A percentile compares a stretch with the other conserved stretches of the same genome.
phyloP scores from a whole-genome alignment of 1,140 invertebrate genomes.

The Carcinoscorpius rotundicauda region DNA sequence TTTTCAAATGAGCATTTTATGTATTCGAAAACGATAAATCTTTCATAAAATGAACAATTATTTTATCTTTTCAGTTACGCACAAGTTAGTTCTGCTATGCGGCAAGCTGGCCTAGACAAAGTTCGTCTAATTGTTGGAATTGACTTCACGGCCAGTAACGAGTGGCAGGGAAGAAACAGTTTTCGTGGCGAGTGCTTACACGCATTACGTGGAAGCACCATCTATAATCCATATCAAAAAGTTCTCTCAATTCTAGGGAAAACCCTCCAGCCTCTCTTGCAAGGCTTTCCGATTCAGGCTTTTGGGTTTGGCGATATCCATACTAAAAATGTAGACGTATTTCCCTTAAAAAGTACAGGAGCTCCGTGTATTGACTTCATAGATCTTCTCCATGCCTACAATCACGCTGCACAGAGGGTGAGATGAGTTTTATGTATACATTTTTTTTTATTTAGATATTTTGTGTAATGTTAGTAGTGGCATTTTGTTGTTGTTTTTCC shows the following conservation, averaged over 20 bases:
- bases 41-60: too few relatives aligned
- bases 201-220: conserved; percentile 12
- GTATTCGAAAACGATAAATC: too few relatives aligned
- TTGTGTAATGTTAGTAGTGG: too few relatives aligned
- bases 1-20: too few relatives aligned
- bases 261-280: conserved; percentile 12
- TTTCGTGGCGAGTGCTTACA: conserved; percentile 30
- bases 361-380: conserved; percentile 7
- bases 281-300: conserved; percentile 12
- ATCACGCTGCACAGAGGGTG: conserved; percentile 15
- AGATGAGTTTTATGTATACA: background rate
- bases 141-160: conserved; percentile 43
- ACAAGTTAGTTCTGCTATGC: conserved; percentile 32
- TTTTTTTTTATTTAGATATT: background rate
- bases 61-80: conserved; percentile 21
- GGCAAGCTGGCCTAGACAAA: conserved; percentile 29
- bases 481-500: too few relatives aligned
- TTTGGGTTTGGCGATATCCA: conserved; percentile 17
- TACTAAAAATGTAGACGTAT: conserved; percentile 14
- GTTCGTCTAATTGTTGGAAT: conserved; percentile 35
- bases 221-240: conserved; percentile 19
- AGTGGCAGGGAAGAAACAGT: conserved; percentile 39
- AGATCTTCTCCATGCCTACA: conserved; percentile 16
- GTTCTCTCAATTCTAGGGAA: conserved; percentile 14
- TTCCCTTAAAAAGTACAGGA: conserved; percentile 14